Evolutionary conservation across 1,140 invertebrate genomes (phyloP).

Genomic region (Anthonomus grandis): DNA sequence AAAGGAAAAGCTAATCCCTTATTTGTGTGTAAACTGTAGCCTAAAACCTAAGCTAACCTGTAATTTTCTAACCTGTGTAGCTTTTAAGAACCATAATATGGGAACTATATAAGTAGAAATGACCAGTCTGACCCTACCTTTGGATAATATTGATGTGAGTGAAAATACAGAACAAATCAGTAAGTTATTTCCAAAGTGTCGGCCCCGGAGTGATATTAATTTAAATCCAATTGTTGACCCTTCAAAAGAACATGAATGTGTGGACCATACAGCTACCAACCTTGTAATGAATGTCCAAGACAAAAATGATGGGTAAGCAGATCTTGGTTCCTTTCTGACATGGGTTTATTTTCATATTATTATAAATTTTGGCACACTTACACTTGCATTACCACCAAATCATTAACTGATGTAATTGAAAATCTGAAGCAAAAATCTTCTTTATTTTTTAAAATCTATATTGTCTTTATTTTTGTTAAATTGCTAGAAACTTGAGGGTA

Average conservation of each 20-base stretch:
- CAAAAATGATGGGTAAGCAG: constrained; percentile 49
- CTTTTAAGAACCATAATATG: constrained; percentile 25
- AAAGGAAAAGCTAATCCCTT: background rate
- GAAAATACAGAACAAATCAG: constrained; percentile 70
- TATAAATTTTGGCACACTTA: background rate
- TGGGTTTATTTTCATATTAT: background rate
- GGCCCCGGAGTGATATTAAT: constrained; percentile 61
- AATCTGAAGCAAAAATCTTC: no score
- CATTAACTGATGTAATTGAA: no score
- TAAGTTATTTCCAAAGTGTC: constrained; percentile 78
- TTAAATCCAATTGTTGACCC: constrained; percentile 53
- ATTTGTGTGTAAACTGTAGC: background rate
- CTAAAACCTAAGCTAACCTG: background rate
- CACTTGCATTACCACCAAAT: background rate
- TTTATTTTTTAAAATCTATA: no score
- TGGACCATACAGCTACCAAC: constrained; percentile 40
- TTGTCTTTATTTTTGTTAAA: no score
- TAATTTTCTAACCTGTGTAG: constrained; percentile 3
- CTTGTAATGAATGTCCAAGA: constrained; percentile 48
- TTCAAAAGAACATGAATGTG: constrained; percentile 47
- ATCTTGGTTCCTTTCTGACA: constrained; percentile 14
- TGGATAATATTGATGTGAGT: constrained; percentile 51
- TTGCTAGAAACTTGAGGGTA: no score
- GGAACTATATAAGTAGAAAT: constrained; percentile 45
- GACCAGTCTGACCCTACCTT: constrained; percentile 52